These are phyloP conservation scores for Leptinotarsa haldemani DNA, from an alignment of 2,888 invertebrate species.

Conservation along the genomic window DNA sequence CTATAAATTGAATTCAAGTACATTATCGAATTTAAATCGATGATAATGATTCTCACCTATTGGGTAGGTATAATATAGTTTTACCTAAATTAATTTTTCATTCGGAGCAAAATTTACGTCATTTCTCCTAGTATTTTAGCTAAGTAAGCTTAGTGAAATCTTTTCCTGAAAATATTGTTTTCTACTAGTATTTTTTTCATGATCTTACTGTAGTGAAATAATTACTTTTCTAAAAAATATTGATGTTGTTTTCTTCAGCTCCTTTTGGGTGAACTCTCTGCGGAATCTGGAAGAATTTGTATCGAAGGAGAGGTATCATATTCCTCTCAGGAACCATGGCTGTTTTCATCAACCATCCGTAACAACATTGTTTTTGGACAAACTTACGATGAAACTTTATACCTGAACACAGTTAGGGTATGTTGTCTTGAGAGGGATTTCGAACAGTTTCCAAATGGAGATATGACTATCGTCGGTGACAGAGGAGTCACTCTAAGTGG, in stretches of 20 bases:
- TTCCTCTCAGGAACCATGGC: slow-evolving; percentile 87
- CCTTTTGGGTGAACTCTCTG: slow-evolving; percentile 58
- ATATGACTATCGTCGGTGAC: slow-evolving; percentile 71
- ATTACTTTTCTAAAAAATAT: not conserved
- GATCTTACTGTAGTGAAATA: too few relatives aligned
- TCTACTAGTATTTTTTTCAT: too few relatives aligned
- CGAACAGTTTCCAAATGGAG: slow-evolving; percentile 27
- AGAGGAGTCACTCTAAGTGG: slow-evolving; percentile 70
- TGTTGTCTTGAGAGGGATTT: slow-evolving; percentile 24
- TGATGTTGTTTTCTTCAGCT: slow-evolving; percentile 15
- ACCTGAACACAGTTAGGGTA: slow-evolving; percentile 15
- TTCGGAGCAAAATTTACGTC: too few relatives aligned
- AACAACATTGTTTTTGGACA: slow-evolving; percentile 86
- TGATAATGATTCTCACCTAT: too few relatives aligned
- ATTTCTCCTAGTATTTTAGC: too few relatives aligned
- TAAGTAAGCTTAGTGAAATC: too few relatives aligned
- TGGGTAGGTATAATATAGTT: too few relatives aligned
- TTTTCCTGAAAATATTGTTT: too few relatives aligned
- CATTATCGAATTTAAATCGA: too few relatives aligned
- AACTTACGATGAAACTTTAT: slow-evolving; percentile 60
- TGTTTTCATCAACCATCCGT: slow-evolving; percentile 82
- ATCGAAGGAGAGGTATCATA: slow-evolving; percentile 79
- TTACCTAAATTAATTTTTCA: too few relatives aligned
- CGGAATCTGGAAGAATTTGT: slow-evolving; percentile 70
- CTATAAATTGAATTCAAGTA: too few relatives aligned